Evolutionary conservation across 2,113 vertebrate species (phyloP), one percentile per base, ranked within the genome.

Genomic region (Rhinoderma darwinii): DNA sequence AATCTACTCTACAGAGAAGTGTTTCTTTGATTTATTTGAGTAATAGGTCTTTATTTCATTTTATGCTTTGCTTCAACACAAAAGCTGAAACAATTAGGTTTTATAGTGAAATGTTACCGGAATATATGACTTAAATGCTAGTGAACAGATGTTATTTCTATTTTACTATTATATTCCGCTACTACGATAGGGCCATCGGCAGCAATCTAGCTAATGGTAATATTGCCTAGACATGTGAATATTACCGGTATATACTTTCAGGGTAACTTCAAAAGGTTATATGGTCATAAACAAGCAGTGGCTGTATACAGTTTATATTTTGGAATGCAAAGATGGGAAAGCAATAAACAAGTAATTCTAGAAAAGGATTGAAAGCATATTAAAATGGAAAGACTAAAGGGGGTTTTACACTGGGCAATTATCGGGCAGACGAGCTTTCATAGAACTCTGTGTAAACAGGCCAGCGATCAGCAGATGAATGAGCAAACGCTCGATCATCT

Each of bases 11-110:
- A 44, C 30, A 47, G 74, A 43, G 50, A 41, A 76, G 73, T 25
- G 4, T 35, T 47, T 76, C 43, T 63, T 47, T 85, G 83, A 86
- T 78, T 86, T 86, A 78, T 68, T 39, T 20, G 54, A 27, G 74
- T 30, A 68, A 66, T 79, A 50, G 59, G 43, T 79, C 56, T 78
- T 66, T 50, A 47, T 68, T 86, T 86, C 39, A 68, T 78, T 37
- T 78, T 39, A 68, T 39, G 74, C 54, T 3, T 51, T 18, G 20
- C 6, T 66, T 11, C 4, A 78, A 86, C 41, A 77, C 56, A 44
- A 84, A 47, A 85, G 56, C n/a, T 10, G 20, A 77, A 86, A 86
- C 61, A 44, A 78, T 78, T 44, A 22, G 12, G 44, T 47, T 59
- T 78, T 79, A 51, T 47, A 51, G 39, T 7, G 51, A 47, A 77